Evolutionary conservation across 1,140 invertebrate genomes (phyloP).

Genomic region (Protaetia brevitarsis): DNA sequence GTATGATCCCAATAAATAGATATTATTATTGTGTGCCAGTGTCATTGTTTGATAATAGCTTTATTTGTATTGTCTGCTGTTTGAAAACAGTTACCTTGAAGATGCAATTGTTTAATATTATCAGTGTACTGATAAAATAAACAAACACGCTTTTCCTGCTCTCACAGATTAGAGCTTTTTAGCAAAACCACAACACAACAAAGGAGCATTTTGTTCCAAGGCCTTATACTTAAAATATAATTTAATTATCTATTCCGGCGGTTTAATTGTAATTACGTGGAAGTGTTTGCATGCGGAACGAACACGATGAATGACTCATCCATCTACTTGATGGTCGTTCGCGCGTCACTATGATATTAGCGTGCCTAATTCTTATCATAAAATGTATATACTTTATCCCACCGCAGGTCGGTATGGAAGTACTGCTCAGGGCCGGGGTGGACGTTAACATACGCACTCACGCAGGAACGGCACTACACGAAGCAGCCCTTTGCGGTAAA

Average conservation of each 20-base stretch:
- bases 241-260: conserved; percentile 13
- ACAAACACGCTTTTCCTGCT: not conserved
- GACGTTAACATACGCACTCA: conserved; percentile 86
- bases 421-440: conserved; percentile 79
- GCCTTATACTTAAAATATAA: conserved; percentile 9
- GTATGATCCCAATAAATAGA: no score
- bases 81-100: no score
- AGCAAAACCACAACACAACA: not conserved
- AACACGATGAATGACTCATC: conserved; percentile 10
- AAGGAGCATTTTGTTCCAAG: not conserved
- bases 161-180: not conserved
- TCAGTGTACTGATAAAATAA: not conserved
- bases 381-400: conserved; percentile 34
- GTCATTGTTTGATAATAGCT: no score
- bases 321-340: not conserved
- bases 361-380: conserved; percentile 2
- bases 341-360: not conserved
- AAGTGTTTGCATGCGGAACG: not conserved
- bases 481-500: conserved; percentile 92
- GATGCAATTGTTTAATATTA: not conserved
- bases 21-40: no score
- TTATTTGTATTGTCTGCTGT: no score
- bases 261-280: conserved; percentile 16
- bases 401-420: conserved; percentile 72
- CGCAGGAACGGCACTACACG: conserved; percentile 89